Evolutionary conservation across 2,888 invertebrate genomes (phyloP), one percentile per base, ranked within the genome.

Genomic region (Podotricha telesiphe): DNA sequence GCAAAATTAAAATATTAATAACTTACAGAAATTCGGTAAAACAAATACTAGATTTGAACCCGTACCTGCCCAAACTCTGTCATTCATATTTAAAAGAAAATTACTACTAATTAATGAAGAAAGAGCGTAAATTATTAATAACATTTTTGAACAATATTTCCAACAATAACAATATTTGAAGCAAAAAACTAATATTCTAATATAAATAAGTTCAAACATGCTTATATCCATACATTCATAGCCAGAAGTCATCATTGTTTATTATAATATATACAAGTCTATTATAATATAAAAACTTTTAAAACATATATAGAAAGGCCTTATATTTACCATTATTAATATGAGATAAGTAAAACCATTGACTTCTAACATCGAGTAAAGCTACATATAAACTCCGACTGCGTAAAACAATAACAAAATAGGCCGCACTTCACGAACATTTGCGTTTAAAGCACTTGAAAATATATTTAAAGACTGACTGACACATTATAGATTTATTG

Each of bases 361-460:
- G 63, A 22, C 28, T 50, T 15, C 58, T 65, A 65, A 64, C 58
- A 68, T 53, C 59, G 64, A 68, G 61, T 67, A 56, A 69, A 74
- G 65, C 68, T 69, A 61, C 47, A 34, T 59, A 47, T 47, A 17
- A 53, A 17, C 37, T 40, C 40, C 55, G 69, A 67, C 55, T 53
- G 47, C 55, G 67, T 53, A 66, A 70, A 48, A 70, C 50, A 51
- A 48, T 70, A 70, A 69, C 67, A 69, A 70, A 69, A 70, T 65
- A 67, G 11, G 28, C 48, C 53, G 28, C 50, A 22, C 34, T 17
- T 17, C 28, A 55, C 45, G 17, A 17, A 48, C 15, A 37, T 34
- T 17, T 1, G 37, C 13, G 22, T 37, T 45, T 37, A 62, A 62
- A 55, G 56, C 47, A 65, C 8, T n/a, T 56, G 17, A 13, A 47